phyloP scores from a whole-genome alignment of 2,113 vertebrate genomes.

The Lophius piscatorius region DNA sequence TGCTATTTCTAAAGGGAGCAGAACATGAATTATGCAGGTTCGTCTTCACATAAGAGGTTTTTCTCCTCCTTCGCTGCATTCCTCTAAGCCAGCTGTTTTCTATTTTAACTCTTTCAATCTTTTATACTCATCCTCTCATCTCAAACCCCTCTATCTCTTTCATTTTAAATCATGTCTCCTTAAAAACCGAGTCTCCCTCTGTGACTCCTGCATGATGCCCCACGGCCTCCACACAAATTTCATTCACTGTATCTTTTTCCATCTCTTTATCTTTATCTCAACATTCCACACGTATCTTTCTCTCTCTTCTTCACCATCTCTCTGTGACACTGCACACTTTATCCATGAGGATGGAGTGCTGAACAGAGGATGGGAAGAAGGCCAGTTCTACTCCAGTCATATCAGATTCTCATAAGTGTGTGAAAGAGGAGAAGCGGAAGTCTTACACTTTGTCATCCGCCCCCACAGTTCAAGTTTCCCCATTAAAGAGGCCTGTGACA shows the following conservation, averaged over 20 bases:
- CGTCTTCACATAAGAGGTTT: slow-evolving; percentile 73
- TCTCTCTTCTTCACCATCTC: background rate
- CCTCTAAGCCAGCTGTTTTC: slow-evolving; percentile 73
- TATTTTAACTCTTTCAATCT: slow-evolving; percentile 32
- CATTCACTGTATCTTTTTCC: slow-evolving; percentile 50
- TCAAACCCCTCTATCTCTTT: slow-evolving; percentile 51
- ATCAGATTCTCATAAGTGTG: slow-evolving; percentile 71
- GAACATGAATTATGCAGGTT: slow-evolving; percentile 84
- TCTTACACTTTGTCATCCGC: slow-evolving; percentile 49
- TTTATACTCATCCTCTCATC: slow-evolving; percentile 60
- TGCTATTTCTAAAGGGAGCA: slow-evolving; percentile 84
- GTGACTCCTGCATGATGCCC: slow-evolving; percentile 26
- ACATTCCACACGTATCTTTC: slow-evolving; percentile 19
- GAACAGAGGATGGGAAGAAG: slow-evolving; percentile 35
- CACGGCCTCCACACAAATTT: slow-evolving; percentile 28
- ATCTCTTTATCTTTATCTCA: slow-evolving; percentile 53
- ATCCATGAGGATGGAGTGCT: slow-evolving; percentile 41
- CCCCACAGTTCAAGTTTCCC: slow-evolving; percentile 32
- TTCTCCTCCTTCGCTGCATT: slow-evolving; percentile 59
- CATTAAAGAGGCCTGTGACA: slow-evolving; percentile 32
- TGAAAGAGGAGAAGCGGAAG: slow-evolving; percentile 73
- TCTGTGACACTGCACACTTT: slow-evolving; percentile 36
- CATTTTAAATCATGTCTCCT: slow-evolving; percentile 41
- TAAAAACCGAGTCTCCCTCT: slow-evolving; percentile 24
- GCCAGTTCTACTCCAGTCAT: slow-evolving; percentile 43